Percentiles rank a stretch among this genome's conserved stretches.
phyloP scores from a whole-genome alignment of 2,797 vertebrate species.

The Kryptolebias ocellatus region DNA sequence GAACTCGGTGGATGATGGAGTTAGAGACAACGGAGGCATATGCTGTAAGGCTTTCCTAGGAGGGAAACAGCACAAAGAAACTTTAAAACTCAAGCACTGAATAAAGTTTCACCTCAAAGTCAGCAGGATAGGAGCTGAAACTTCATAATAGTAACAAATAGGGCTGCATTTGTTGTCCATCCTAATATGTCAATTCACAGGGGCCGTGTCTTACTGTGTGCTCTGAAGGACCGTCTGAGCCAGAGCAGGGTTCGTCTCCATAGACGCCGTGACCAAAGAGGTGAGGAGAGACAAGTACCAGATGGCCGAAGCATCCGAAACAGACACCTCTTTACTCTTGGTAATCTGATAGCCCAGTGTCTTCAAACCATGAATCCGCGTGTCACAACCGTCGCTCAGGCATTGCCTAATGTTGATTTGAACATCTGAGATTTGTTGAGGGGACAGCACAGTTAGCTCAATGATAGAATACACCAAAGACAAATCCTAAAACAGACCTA shows the following conservation, averaged over 20 bases:
- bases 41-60: slow-evolving; percentile 94
- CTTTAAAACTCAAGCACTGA: neutral
- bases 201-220: slow-evolving; percentile 85
- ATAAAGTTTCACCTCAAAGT: neutral
- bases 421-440: slow-evolving; percentile 83
- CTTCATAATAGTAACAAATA: neutral
- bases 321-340: slow-evolving; percentile 92
- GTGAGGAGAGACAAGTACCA: slow-evolving; percentile 98
- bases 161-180: neutral
- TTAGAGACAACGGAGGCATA: slow-evolving; percentile 95
- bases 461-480: slow-evolving; percentile 21
- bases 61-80: slow-evolving; percentile 4
- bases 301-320: slow-evolving; percentile 96
- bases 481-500: neutral
- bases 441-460: slow-evolving; percentile 29
- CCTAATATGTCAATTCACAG: neutral
- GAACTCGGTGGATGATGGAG: slow-evolving; percentile 89
- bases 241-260: slow-evolving; percentile 94
- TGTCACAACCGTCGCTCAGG: slow-evolving; percentile 96
- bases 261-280: slow-evolving; percentile 94
- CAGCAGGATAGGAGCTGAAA: no score
- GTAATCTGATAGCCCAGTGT: slow-evolving; percentile 93
- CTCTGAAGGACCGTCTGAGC: slow-evolving; percentile 94
- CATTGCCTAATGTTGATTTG: slow-evolving; percentile 99
- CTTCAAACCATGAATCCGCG: slow-evolving; percentile 94